phyloP scores from a whole-genome alignment of 2,797 vertebrate species.

The Chelon labrosus region DNA sequence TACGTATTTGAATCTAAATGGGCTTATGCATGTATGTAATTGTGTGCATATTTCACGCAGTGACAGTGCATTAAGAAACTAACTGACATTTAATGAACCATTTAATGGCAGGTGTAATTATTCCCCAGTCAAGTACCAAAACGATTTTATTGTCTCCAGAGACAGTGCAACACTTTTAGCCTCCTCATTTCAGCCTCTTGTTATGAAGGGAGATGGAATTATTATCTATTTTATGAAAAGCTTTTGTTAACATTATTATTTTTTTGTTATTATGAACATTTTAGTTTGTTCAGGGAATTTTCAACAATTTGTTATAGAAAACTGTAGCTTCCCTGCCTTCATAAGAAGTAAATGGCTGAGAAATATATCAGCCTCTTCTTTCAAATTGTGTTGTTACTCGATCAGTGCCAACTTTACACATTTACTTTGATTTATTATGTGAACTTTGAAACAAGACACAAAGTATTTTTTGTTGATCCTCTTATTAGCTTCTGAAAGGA shows the following conservation, averaged over 20 bases:
- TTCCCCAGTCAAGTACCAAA: conserved; percentile 31
- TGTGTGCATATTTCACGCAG: conserved; percentile 37
- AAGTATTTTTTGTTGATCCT: neutral
- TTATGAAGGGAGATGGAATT: neutral
- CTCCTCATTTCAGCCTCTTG: conserved; percentile 3
- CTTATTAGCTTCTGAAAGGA: neutral
- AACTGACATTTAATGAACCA: conserved; percentile 58
- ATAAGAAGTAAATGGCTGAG: neutral
- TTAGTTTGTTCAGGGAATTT: neutral
- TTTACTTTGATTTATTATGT: no score
- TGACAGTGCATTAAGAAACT: conserved; percentile 43
- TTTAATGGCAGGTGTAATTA: conserved; percentile 64
- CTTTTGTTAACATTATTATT: neutral
- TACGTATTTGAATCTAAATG: conserved; percentile 1
- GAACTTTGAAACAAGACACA: neutral
- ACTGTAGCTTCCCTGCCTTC: no score
- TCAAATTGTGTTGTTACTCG: neutral
- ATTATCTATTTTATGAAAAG: conserved; percentile 4
- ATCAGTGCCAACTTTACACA: no score
- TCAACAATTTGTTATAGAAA: neutral
- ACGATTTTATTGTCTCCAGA: conserved; percentile 39
- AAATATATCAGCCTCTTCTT: neutral
- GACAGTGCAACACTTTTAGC: conserved; percentile 7
- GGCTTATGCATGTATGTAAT: conserved; percentile 27
- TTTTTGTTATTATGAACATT: neutral